These are phyloP conservation scores for Poeciliopsis gracilis DNA, from an alignment of 2,797 vertebrate genomes.

Conservation along the genomic window DNA sequence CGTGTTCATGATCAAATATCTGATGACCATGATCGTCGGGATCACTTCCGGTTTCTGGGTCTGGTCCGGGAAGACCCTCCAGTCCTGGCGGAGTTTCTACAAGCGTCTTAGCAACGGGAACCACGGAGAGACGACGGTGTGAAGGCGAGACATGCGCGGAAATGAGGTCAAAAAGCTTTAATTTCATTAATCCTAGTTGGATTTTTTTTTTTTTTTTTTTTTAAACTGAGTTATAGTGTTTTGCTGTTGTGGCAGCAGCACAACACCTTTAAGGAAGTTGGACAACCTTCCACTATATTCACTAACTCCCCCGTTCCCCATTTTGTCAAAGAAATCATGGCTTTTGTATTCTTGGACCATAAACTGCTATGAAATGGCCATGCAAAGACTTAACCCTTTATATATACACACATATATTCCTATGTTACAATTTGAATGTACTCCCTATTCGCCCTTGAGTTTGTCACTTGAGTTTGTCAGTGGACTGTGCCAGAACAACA, in stretches of 20 bases:
- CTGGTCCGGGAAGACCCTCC: slow-evolving; percentile 98
- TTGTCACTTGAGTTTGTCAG: slow-evolving; percentile 16
- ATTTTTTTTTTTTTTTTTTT: slow-evolving; percentile 24
- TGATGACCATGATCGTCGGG: slow-evolving; percentile 99
- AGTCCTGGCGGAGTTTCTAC: slow-evolving; percentile 97
- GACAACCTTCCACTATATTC: slow-evolving; percentile 33
- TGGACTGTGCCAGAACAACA: slow-evolving; percentile 28
- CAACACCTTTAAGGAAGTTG: slow-evolving; percentile 38
- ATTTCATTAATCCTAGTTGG: slow-evolving; percentile 49
- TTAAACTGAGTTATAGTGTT: slow-evolving; percentile 9
- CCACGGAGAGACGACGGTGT: slow-evolving; percentile 98
- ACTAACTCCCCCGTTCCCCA: not conserved
- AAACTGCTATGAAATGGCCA: slow-evolving; percentile 36
- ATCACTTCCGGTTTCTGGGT: slow-evolving; percentile 99
- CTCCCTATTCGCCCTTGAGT: slow-evolving; percentile 31
- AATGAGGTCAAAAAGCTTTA: slow-evolving; percentile 72
- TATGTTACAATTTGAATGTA: slow-evolving; percentile 68
- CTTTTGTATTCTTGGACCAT: slow-evolving; percentile 48
- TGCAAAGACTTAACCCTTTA: slow-evolving; percentile 5
- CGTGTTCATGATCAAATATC: slow-evolving; percentile 98
- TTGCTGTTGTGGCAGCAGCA: slow-evolving; percentile 31
- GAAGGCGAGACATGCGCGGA: slow-evolving; percentile 51
- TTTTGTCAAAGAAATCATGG: slow-evolving; percentile 17
- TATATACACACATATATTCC: slow-evolving; percentile 38
- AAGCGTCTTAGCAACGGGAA: slow-evolving; percentile 92